These are phyloP conservation scores for Melanostigma gelatinosum DNA, from an alignment of 2,113 vertebrate species.

Conservation along the genomic window DNA sequence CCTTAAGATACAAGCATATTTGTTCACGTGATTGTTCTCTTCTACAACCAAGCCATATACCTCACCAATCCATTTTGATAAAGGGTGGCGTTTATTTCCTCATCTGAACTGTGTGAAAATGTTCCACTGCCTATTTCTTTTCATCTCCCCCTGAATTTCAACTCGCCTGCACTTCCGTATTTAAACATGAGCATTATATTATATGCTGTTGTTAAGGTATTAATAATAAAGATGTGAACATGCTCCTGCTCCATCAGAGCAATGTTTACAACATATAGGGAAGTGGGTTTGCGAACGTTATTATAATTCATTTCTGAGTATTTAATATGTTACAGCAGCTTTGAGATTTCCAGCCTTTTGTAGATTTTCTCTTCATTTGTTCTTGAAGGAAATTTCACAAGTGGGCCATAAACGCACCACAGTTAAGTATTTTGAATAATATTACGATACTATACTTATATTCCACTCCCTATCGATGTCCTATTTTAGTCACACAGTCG, in stretches of 20 bases:
- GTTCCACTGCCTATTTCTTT: conserved; percentile 58
- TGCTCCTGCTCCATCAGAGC: background rate
- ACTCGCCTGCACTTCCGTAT: conserved; percentile 18
- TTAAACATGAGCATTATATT: conserved; percentile 23
- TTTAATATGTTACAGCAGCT: conserved; percentile 1
- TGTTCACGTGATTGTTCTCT: conserved; percentile 96
- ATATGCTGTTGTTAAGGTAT: background rate
- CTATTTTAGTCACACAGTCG: conserved; percentile 1
- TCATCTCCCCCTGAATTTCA: conserved; percentile 47
- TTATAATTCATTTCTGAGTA: background rate
- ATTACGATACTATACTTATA: background rate
- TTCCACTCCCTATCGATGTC: background rate
- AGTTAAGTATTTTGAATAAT: background rate
- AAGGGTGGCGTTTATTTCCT: conserved; percentile 80
- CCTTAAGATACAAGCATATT: conserved; percentile 96
- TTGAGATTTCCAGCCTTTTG: background rate
- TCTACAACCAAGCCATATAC: conserved; percentile 87
- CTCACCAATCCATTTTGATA: conserved; percentile 85
- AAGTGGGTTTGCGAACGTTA: conserved; percentile 4
- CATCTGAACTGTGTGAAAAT: conserved; percentile 74
- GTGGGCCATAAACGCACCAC: conserved; percentile 3
- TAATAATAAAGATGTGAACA: conserved; percentile 23
- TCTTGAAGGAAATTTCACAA: background rate
- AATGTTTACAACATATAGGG: background rate
- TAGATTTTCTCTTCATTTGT: background rate